These are phyloP conservation scores for Odontamblyopus rebecca DNA, from an alignment of 2,797 vertebrate species.

Conservation along the genomic window DNA sequence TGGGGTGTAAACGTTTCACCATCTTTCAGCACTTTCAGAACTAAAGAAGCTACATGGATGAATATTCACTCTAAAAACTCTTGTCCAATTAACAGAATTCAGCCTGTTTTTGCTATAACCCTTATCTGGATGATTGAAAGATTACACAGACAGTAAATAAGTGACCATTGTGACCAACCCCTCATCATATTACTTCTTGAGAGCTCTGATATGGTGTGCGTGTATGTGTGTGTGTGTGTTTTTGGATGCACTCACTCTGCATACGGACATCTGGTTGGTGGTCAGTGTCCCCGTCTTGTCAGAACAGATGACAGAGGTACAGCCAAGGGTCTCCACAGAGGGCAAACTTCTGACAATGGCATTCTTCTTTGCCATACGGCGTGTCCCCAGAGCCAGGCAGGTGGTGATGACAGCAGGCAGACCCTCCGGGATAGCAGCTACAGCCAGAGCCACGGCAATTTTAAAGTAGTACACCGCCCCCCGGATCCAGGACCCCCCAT, in stretches of 20 bases:
- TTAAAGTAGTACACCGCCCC: conserved; percentile 98
- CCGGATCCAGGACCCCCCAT: conserved; percentile 96
- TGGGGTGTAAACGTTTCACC: too few species aligned
- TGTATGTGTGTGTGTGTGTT: too few species aligned
- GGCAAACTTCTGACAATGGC: conserved; percentile 95
- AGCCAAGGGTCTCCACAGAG: conserved; percentile 95
- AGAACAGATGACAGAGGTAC: conserved; percentile 97
- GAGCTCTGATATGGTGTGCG: neutral
- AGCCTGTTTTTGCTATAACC: too few species aligned
- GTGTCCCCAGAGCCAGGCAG: conserved; percentile 94
- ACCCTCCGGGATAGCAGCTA: conserved; percentile 95
- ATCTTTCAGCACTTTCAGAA: too few species aligned
- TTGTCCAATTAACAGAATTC: too few species aligned
- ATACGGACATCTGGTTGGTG: conserved; percentile 98
- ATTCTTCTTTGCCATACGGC: conserved; percentile 97
- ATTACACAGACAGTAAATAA: too few species aligned
- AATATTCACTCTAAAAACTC: too few species aligned
- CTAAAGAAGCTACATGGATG: too few species aligned
- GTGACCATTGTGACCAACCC: neutral
- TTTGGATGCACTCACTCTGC: conserved; percentile 82
- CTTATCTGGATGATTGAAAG: too few species aligned
- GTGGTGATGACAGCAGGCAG: conserved; percentile 97
- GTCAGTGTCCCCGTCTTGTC: conserved; percentile 97
- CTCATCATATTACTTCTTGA: neutral
- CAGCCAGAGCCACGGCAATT: conserved; percentile 93